Evolutionary conservation across 2,888 invertebrate genomes (phyloP), one percentile per base, ranked within the genome.

Genomic region (Mythimna ferrago): DNA sequence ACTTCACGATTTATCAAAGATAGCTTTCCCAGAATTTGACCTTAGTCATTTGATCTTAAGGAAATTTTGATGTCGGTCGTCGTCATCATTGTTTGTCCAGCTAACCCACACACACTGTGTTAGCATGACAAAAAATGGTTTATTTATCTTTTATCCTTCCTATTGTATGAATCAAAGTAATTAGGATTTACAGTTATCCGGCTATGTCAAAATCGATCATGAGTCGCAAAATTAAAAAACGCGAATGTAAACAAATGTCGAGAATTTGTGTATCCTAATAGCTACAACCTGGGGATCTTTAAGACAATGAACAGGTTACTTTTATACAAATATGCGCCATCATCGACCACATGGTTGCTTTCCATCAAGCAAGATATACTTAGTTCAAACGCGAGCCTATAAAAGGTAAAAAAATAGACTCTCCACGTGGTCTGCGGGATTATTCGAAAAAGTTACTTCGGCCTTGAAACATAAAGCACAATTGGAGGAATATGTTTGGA

Each of bases 1-100:
- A 76, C 5, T 44, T 53, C 6, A 54, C 1, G 53, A 60, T 35
- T 58, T 35, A 65, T 57, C 35, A 61, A 60, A 74, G 54, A 16
- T 19, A 7, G 48, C 35, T 78, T 79, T 71, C 79, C 9, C 53
- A 61, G 79, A 79, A 79, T n/a, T 32, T n/a, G 26, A 32, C 11
- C 41, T 63, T 60, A 56, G 21, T 81, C 79, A 81, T 70, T 56
- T 56, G 51, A 71, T 64, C 21, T 76, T 48, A 16, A 53, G 70
- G 64, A 76, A 81, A 60, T 56, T 70, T 70, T 6, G 6, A 16
- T 9, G 10, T 44, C 5, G 35, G 9, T 41, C 51, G 67, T 67
- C 51, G 57, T 32, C 21, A 66, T 63, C 56, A 35, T 48, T 74
- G 58, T 21, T 26, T 38, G 41, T 74, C 19, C 41, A 57, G 57